Evolutionary conservation across 1,140 invertebrate genomes (phyloP), one percentile per base, ranked within the genome.

Genomic region (Drosophila mojavensis): DNA sequence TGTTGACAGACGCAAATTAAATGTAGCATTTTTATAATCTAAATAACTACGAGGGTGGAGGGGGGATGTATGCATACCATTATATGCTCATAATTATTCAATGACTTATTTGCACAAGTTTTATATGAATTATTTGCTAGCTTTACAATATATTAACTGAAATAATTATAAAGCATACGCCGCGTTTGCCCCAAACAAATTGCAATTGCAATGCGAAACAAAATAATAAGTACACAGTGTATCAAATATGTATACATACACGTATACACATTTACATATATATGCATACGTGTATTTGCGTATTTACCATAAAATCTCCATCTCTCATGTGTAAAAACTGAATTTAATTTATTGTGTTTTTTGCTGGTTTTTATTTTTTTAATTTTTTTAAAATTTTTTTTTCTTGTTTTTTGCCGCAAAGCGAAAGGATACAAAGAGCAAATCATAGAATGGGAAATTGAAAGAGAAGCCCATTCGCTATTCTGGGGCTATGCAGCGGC

Each of bases 21-120:
- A 66, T 72, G 17, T 15, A 51, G 26, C 36, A 47, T 50, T 36
- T 70, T 36, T 43, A 45, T 56, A 72, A 72, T 60, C 63, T 59
- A 53, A 72, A 67, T 67, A 67, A 67, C 43, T 53, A 47, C 20
- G n/a, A n/a, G n/a, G n/a, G n/a, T n/a, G n/a, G n/a, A n/a, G 17
- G n/a, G 24, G 5, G 17, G 48, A 47, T 26, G 36, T 63, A 11
- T 53, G 13, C 59, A 63, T 60, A 3, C 26, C 26, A 47, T 60
- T 30, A 47, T 59, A 43, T 43, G 17, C n/a, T 17, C 64, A 61
- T 63, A 69, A 74, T 69, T 75, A 58, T 58, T 62, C 43, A 69
- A 75, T 75, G 69, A 69, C 45, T 63, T 69, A 75, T 70, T 73
- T 68, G 67, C 56, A 60, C 56, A 66, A 73, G 60, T 54, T 26